Evolutionary conservation across 2,888 invertebrate species (phyloP), one percentile per base, ranked within the genome.

Genomic region (Synergus gifuensis): DNA sequence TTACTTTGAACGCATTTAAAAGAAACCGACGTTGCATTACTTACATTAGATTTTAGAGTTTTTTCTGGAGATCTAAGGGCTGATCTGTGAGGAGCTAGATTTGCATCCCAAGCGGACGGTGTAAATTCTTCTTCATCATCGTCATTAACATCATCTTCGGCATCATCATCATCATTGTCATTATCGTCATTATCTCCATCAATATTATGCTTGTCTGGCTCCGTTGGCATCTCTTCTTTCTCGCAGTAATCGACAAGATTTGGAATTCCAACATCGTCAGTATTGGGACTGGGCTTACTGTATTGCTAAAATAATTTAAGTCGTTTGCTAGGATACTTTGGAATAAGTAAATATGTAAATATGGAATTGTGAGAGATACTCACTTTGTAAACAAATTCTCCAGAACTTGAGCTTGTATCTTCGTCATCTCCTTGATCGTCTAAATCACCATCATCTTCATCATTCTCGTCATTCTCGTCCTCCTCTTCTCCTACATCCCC

Each of bases 341-440:
- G 36, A 36, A 36, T 36, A 36, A 36, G 36, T 36, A 36, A 0
- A 36, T 36, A 36, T 36, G 5, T 36, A 36, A 36, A 7, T 36
- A 36, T 7, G 5, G 5, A 36, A 36, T 36, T 36, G 5, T 7
- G 0, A 36, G 36, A 67, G 18, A 64, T 44, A 89, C 92, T 88
- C 89, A 96, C 96, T 95, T 96, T 96, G 96, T 96, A 96, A 81
- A 96, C 95, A 88, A 96, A 96, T 91, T 96, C 96, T 12, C 96
- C 96, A 82, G 96, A 96, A 8, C 96, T 96, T 49, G 96, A 96
- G 83, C 95, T 94, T n/a, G 94, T 94, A 82, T 94, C 96, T 28
- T 93, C 91, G 79, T 92, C 92, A 8, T 94, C 94, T 81, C 93
- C 94, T 54, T 92, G 91, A 49, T 93, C 93, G 80, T 89, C 90